Evolutionary conservation across 64 coral and sea anemone genomes (phyloP).

Genomic region (Pachyseris speciosa): DNA sequence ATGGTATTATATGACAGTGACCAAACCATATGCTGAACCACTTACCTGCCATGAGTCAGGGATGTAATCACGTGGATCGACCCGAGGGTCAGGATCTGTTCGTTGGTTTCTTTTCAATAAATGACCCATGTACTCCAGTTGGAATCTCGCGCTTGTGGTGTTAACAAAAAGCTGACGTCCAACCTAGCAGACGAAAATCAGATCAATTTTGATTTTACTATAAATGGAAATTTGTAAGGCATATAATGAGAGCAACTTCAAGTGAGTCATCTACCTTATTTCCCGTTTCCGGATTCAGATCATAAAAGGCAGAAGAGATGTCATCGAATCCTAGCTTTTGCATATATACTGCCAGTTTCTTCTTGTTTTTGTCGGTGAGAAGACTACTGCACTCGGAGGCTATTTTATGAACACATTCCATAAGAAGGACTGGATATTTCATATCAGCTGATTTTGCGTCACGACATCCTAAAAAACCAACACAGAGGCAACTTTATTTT

Average conservation of each 20-base stretch:
- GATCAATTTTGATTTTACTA: background rate
- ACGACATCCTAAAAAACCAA: background rate
- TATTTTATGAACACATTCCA: background rate
- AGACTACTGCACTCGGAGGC: background rate
- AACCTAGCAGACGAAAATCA: background rate
- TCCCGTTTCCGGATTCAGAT: background rate
- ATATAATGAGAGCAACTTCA: background rate
- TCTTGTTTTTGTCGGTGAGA: constrained; percentile 9
- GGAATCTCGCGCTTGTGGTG: constrained; percentile 73
- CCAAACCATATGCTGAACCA: too few relatives aligned
- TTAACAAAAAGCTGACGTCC: constrained; percentile 14
- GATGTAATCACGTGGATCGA: constrained; percentile 7
- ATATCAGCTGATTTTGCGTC: background rate
- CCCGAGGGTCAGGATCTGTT: constrained; percentile 62
- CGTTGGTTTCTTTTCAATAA: constrained; percentile 67
- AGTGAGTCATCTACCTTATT: background rate
- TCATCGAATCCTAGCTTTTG: constrained; percentile 26
- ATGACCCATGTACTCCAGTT: constrained; percentile 76
- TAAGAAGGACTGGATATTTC: too few relatives aligned
- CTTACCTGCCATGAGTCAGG: too few relatives aligned
- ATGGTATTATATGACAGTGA: too few relatives aligned
- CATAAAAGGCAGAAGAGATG: background rate
- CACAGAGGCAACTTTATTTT: too few relatives aligned
- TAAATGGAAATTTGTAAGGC: background rate
- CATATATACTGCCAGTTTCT: constrained; percentile 2